Base-by-base conservation (phyloP, 2,113 vertebrate species). In the Epinephelus lanceolatus region DNA sequence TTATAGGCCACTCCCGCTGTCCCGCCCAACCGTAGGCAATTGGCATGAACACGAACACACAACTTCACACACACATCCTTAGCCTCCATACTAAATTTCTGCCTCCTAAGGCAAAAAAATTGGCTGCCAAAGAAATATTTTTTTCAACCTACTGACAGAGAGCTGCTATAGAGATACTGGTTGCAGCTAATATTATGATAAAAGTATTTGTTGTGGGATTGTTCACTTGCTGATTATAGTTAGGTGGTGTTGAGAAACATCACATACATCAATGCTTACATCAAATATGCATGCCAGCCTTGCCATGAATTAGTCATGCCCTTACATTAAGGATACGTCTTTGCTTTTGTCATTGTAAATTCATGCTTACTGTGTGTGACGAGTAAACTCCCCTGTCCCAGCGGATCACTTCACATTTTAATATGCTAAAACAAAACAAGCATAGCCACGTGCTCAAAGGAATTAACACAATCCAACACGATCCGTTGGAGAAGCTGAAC, bases 301-400 rank as follows among this genome's bases (percentile, higher is more conserved):
- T 80, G 45, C 79, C 70, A 89, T 89, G 71, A 89, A 91, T 88
- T 63, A 90, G 74, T 84, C 80, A 84, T 68, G 83, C 45, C 25
- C 71, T 85, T 74, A 80, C 86, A 92, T 80, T 79, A 81, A 67
- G 0, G 67, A 79, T 56, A 65, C 70, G 72, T 88, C 84, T 84
- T 75, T 9, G 6, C 37, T 85, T 37, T 84, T 47, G 63, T 83
- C 83, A 53, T 92, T 62, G 79, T 70, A 68, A 80, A 90, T 88
- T 79, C 53, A 78, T 90, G 42, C 67, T 76, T 47, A n/a, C 49
- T 66, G 74, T 72, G 81, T 65, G 33, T 77, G 81, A 84, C 57
- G 71, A 75, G 71, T 47, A 82, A 88, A 79, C 27, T 40, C 56
- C 14, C 40, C 37, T 57, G 40, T 83, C 66, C 45, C 69, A 18